A percentile compares a stretch with the other conserved stretches of the same genome.
Evolutionary conservation across 92 coral and sea anemone genomes (phyloP).

Genomic region (Palythoa caribaeorum): DNA sequence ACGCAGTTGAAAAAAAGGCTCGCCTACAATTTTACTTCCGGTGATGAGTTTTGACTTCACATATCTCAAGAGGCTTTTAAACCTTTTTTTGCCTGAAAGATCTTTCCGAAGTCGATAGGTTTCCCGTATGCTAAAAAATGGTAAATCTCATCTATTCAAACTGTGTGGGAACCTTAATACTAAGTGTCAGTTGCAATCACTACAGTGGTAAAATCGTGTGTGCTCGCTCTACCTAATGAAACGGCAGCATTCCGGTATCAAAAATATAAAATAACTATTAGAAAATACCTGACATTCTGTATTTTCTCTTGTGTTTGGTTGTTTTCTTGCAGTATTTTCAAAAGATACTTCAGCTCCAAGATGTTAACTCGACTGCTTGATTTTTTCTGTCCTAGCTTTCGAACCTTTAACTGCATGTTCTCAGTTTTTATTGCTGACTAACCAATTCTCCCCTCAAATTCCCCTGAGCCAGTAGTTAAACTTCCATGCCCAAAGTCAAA

Average conservation of each 20-base stretch:
- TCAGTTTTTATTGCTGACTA: conserved; percentile 11
- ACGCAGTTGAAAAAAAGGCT: too few relatives aligned
- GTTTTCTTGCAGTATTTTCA: neutral
- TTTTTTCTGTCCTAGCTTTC: neutral
- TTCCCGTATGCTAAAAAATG: too few relatives aligned
- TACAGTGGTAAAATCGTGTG: too few relatives aligned
- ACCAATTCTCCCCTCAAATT: neutral
- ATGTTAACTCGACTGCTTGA: neutral
- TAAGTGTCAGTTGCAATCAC: too few relatives aligned
- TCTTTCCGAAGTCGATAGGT: too few relatives aligned
- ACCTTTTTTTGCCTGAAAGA: too few relatives aligned
- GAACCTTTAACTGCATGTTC: conserved; percentile 19
- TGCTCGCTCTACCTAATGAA: too few relatives aligned
- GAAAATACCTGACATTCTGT: conserved; percentile 17
- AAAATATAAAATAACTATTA: neutral
- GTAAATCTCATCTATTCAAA: too few relatives aligned
- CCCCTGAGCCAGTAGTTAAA: neutral
- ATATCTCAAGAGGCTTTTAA: too few relatives aligned
- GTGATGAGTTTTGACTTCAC: too few relatives aligned
- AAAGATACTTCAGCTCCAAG: neutral
- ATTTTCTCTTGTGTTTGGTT: neutral
- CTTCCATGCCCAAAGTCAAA: neutral
- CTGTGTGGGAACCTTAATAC: too few relatives aligned
- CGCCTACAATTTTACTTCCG: too few relatives aligned
- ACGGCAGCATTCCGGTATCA: neutral